phyloP scores from a whole-genome alignment of 2,888 invertebrate genomes.

The Amphimallon solstitiale region DNA sequence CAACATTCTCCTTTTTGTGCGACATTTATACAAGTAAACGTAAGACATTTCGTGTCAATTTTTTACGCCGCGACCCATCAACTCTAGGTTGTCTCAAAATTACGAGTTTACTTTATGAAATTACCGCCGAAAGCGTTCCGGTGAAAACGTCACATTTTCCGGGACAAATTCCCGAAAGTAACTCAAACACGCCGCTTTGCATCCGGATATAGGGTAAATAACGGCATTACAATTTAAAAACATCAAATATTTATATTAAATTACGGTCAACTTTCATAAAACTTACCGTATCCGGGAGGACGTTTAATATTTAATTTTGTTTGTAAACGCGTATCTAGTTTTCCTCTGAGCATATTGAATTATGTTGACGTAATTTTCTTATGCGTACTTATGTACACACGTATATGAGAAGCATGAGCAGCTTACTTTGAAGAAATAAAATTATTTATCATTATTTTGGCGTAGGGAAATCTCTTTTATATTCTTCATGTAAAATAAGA shows the following conservation, averaged over 20 bases:
- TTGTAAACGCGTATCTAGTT: constrained; percentile 22
- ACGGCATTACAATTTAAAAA: constrained; percentile 21
- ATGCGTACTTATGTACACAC: too few species aligned
- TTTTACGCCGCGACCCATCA: constrained; percentile 3
- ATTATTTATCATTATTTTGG: too few species aligned
- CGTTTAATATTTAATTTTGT: constrained; percentile 30
- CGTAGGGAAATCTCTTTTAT: too few species aligned
- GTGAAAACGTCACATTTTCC: neutral
- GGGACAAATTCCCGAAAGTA: neutral
- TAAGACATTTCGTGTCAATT: too few species aligned
- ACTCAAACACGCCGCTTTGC: neutral
- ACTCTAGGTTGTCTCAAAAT: neutral
- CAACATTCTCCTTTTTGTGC: too few species aligned
- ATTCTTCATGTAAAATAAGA: too few species aligned
- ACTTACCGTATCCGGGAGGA: neutral
- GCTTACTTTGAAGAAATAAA: too few species aligned
- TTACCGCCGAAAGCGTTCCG: neutral
- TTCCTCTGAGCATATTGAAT: constrained; percentile 24
- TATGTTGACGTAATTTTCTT: constrained; percentile 30
- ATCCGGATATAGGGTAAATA: too few species aligned
- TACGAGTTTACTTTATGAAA: too few species aligned
- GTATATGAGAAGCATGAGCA: too few species aligned
- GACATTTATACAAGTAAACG: too few species aligned
- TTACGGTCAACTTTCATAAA: constrained; percentile 19
- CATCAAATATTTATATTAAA: constrained; percentile 27